Conservation (phyloP, 2,113 vertebrate species). For the Galemys pyrenaicus region DNA sequence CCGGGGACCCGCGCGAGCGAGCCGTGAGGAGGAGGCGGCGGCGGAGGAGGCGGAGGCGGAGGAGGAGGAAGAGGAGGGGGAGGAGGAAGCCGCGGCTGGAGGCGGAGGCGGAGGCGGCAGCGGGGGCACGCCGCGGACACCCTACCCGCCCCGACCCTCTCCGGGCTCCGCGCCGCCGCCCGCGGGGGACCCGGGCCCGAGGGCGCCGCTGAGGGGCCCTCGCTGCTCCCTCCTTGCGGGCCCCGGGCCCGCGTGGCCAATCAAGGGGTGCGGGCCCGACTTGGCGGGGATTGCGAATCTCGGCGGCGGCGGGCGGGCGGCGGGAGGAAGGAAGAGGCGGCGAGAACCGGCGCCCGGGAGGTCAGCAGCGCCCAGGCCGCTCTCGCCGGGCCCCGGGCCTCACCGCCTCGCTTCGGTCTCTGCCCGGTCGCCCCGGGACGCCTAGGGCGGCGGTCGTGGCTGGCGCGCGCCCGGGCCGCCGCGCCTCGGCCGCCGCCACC, state of each 20-base stretch:
- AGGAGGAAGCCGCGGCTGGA: conserved; percentile 55
- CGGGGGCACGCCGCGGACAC: conserved; percentile 25
- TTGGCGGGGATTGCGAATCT: conserved; percentile 87
- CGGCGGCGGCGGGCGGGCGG: conserved; percentile 52
- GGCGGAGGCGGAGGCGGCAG: conserved; percentile 56
- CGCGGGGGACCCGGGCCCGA: neutral
- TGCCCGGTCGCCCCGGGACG: neutral
- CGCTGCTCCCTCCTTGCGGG: conserved; percentile 40
- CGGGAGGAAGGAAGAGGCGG: conserved; percentile 70
- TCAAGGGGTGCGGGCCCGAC: conserved; percentile 85
- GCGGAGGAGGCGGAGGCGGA: conserved; percentile 56
- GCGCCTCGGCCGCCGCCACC: too few relatives aligned
- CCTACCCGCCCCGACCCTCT: neutral
- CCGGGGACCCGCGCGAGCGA: conserved; percentile 67
- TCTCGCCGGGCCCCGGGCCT: conserved; percentile 47
- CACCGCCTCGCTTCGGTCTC: neutral
- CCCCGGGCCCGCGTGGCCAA: conserved; percentile 84
- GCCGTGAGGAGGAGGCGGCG: conserved; percentile 57
- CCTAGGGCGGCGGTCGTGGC: neutral
- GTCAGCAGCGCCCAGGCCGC: conserved; percentile 55
- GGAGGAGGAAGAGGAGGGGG: conserved; percentile 24
- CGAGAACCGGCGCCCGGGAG: conserved; percentile 47
- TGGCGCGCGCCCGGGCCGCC: neutral
- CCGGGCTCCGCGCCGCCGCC: neutral
- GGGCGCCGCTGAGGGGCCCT: conserved; percentile 59